Base-by-base conservation (phyloP, 2,797 vertebrate species). In the Silurus lanzhouensis region DNA sequence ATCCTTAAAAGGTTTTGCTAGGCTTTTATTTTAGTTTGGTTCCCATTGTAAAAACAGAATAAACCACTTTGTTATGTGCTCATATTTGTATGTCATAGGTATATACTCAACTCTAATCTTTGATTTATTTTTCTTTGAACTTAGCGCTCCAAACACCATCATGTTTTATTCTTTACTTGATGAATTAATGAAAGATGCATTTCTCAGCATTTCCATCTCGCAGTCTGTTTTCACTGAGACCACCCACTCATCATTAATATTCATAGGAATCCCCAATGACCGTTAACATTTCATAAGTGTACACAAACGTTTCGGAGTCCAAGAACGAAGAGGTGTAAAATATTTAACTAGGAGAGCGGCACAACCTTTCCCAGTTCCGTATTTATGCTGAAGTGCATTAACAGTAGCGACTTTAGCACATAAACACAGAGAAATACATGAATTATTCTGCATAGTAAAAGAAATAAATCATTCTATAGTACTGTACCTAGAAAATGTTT, bases 241-340 rank as follows among this genome's bases (percentile, higher is more conserved):
- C 74, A 76, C 74, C 52, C 25, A 75, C 48, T 55, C 72, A 31
- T 76, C 25, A 57, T 76, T 76, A 58, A 57, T 58, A 76, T 76
- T 76, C 52, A 57, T 57, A 75, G 48, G 13, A n/a, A 25, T 27
- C 48, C 44, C 22, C 52, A 75, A 25, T 75, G 52, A 75, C 72
- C 4, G 48, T 75, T 75, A 55, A 57, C 72, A 75, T 75, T 75
- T 57, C 52, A 75, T 57, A 55, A 57, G 72, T 27, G 17, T 14
- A 55, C n/a, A 75, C 52, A 55, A 8, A 27, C 72, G 15, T 57
- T 75, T 57, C 14, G 55, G 20, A 44, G 38, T 10, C 38, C 8
- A 44, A 46, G 68, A 44, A 44, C 17, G 31, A 38, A 19, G 8
- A 70, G 27, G 44, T 15, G 68, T 19, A 71, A 71, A 71, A 46